Conservation (phyloP, 2,113 vertebrate species). For the Carlito syrichta region DNA sequence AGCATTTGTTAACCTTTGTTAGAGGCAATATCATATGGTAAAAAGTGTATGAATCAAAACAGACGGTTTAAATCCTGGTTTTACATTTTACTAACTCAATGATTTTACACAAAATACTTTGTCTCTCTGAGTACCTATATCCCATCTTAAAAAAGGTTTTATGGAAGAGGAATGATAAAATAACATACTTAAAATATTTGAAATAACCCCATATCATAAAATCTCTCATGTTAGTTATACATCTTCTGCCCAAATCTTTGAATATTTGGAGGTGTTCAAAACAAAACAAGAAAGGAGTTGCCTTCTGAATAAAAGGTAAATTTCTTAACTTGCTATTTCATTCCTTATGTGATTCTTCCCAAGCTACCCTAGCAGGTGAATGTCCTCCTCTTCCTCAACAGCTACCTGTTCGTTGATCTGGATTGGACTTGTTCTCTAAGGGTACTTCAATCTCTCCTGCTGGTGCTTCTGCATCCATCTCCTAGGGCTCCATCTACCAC, state of each 20-base stretch:
- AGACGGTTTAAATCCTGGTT: not conserved
- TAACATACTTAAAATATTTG: not conserved
- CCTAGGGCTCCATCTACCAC: not conserved
- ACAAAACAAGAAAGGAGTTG: not conserved
- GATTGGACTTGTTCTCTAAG: not conserved
- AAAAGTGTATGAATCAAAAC: not conserved
- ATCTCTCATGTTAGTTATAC: not conserved
- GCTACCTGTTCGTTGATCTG: rapidly evolving
- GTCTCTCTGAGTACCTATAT: not conserved
- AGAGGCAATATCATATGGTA: not conserved
- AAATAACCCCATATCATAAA: not conserved
- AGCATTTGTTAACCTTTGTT: not conserved
- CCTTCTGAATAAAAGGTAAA: not conserved
- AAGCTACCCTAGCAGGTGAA: not conserved
- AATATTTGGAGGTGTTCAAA: not conserved
- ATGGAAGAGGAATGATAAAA: not conserved
- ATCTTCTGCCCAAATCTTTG: not conserved
- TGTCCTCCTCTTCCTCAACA: not conserved
- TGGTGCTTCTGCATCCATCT: not conserved
- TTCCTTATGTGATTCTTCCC: not conserved
- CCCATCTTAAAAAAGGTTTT: not conserved
- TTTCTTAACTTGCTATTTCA: not conserved
- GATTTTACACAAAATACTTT: not conserved
- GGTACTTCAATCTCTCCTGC: not conserved
- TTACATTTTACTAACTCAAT: not conserved